Evolutionary conservation across 2,113 vertebrate genomes (phyloP).

Genomic region (Pampusana beccarii): DNA sequence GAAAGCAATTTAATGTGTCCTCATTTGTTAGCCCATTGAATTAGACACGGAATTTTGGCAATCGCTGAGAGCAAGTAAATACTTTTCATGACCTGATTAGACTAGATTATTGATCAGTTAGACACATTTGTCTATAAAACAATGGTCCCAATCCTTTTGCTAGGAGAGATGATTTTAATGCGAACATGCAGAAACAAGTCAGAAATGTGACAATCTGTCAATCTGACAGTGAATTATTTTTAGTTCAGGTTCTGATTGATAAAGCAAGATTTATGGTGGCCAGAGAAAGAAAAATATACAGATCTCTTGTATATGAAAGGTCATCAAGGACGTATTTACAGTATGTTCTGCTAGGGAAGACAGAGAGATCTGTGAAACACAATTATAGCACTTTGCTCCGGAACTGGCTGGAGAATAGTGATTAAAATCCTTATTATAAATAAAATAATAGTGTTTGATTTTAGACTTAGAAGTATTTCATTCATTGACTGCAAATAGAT

Average conservation of each 20-base stretch:
- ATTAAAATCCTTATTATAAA: not conserved
- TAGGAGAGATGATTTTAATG: not conserved
- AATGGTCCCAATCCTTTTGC: not conserved
- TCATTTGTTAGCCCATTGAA: conserved; percentile 26
- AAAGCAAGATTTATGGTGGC: not conserved
- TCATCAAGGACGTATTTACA: not conserved
- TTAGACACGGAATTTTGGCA: conserved; percentile 11
- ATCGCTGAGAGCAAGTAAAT: conserved; percentile 19
- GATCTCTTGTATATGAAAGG: not conserved
- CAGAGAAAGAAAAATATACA: not conserved
- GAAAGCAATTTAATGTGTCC: conserved; percentile 32
- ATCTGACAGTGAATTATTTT: not conserved
- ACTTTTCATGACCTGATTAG: not conserved
- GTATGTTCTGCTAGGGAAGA: not conserved
- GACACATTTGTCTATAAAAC: not conserved
- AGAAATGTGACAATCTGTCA: not conserved
- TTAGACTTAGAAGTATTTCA: not conserved
- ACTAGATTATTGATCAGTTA: not conserved
- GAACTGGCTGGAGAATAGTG: not conserved
- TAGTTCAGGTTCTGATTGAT: not conserved
- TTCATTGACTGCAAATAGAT: not conserved
- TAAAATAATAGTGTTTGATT: not conserved
- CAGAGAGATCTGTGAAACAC: not conserved
- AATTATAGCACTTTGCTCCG: not conserved
- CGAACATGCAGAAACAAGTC: not conserved